These are phyloP conservation scores for Dione juno DNA, from an alignment of 2,888 invertebrate genomes.

Conservation along the genomic window DNA sequence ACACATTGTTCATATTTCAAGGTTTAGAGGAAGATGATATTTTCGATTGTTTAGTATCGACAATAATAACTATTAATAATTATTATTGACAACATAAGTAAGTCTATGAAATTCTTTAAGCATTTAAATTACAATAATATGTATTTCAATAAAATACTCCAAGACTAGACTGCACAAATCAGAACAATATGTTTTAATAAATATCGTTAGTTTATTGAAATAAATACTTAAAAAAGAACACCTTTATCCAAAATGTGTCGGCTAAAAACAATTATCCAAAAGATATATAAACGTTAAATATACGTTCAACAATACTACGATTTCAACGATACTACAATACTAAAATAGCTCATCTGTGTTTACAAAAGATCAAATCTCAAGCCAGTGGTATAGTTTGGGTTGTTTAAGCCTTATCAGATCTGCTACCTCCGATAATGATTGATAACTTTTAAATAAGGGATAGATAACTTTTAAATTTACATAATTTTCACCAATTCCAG, in stretches of 20 bases:
- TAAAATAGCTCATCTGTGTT: constrained; percentile 12
- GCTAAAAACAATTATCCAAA: no score
- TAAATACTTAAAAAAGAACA: not conserved
- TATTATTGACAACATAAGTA: no score
- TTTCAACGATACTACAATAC: no score
- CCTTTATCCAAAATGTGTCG: no score
- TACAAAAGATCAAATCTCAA: constrained; percentile 9
- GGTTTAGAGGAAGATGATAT: no score
- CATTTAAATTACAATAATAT: no score
- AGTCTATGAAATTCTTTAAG: no score
- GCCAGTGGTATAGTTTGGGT: constrained; percentile 9
- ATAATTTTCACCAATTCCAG: constrained; percentile 25
- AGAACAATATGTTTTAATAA: not conserved
- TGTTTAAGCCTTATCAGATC: constrained; percentile 22
- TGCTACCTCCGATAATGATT: constrained; percentile 21
- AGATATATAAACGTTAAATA: no score
- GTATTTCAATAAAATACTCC: not conserved
- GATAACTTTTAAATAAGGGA: constrained; percentile 20
- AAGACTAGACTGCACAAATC: not conserved
- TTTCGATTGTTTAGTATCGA: no score
- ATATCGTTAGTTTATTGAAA: not conserved
- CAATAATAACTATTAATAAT: no score
- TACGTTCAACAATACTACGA: not conserved
- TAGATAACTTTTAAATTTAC: constrained; percentile 27
- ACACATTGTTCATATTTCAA: no score